phyloP scores from a whole-genome alignment of 1,140 invertebrate species.

The Dendroctonus ponderosae region DNA sequence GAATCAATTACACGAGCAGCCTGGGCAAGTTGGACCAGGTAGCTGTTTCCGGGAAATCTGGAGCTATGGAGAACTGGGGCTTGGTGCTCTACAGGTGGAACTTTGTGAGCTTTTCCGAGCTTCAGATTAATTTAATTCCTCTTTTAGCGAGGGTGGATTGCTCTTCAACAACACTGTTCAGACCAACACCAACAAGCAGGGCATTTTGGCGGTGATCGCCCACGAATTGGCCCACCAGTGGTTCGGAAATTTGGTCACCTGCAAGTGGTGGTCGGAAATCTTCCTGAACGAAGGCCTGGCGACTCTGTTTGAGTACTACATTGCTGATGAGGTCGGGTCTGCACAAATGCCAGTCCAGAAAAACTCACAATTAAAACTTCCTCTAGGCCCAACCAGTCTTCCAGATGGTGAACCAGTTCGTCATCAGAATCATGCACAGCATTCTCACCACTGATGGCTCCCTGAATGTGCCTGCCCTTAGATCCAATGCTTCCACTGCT shows the following conservation, averaged over 20 bases:
- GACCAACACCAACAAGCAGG: slow-evolving; percentile 51
- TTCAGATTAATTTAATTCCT: too few species aligned
- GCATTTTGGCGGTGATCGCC: slow-evolving; percentile 55
- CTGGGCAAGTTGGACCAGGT: slow-evolving; percentile 59
- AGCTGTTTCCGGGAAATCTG: slow-evolving; percentile 77
- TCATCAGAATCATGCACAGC: slow-evolving; percentile 52
- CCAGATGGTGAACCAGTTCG: slow-evolving; percentile 46
- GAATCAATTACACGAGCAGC: slow-evolving; percentile 48
- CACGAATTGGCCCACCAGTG: slow-evolving; percentile 68
- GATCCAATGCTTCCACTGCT: slow-evolving; percentile 41
- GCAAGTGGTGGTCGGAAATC: slow-evolving; percentile 53
- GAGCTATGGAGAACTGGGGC: slow-evolving; percentile 90
- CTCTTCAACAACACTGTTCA: slow-evolving; percentile 29
- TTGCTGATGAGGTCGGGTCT: slow-evolving; percentile 21
- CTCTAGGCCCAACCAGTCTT: slow-evolving; percentile 16
- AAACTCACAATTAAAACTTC: background rate
- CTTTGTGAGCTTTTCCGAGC: slow-evolving; percentile 39
- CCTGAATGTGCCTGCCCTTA: slow-evolving; percentile 43
- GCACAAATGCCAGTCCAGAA: background rate
- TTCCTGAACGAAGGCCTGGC: slow-evolving; percentile 58
- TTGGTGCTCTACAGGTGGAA: slow-evolving; percentile 82
- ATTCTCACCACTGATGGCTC: slow-evolving; percentile 42
- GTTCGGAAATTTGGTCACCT: slow-evolving; percentile 70
- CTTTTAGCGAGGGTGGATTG: slow-evolving; percentile 11
- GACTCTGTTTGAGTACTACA: slow-evolving; percentile 49